These are phyloP conservation scores for Selene dorsalis DNA, from an alignment of 2,797 vertebrate species.

Conservation along the genomic window DNA sequence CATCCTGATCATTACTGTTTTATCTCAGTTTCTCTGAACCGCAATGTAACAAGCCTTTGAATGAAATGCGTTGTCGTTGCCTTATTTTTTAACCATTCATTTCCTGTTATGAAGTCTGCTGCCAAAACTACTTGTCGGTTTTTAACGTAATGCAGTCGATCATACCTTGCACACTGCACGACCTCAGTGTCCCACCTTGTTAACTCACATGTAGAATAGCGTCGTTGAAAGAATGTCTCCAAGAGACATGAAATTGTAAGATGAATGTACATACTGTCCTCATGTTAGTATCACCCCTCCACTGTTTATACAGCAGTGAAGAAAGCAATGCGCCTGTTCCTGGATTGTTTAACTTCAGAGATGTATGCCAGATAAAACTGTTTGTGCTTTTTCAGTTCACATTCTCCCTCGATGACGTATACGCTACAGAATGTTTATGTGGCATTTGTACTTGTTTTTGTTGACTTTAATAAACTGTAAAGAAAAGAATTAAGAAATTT, in stretches of 20 bases:
- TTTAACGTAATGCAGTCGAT: conserved; percentile 52
- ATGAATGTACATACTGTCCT: conserved; percentile 81
- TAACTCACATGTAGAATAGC: conserved; percentile 64
- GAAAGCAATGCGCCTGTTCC: conserved; percentile 57
- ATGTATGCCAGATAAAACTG: conserved; percentile 68
- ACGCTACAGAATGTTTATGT: conserved; percentile 80
- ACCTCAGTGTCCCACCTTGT: conserved; percentile 52
- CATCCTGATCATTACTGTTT: conserved; percentile 3
- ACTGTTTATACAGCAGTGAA: conserved; percentile 57
- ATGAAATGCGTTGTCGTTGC: conserved; percentile 75
- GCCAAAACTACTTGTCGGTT: conserved; percentile 65
- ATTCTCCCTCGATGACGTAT: conserved; percentile 72
- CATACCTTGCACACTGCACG: conserved; percentile 57
- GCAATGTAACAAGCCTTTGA: conserved; percentile 64
- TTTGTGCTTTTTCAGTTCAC: conserved; percentile 73
- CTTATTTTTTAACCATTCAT: conserved; percentile 74
- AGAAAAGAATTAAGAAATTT: conserved; percentile 68
- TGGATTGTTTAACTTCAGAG: conserved; percentile 68
- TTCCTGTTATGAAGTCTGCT: conserved; percentile 64
- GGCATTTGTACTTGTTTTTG: conserved; percentile 82
- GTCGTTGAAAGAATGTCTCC: conserved; percentile 64
- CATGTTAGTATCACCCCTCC: conserved; percentile 57
- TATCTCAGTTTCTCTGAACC: conserved; percentile 34
- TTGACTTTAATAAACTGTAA: conserved; percentile 81
- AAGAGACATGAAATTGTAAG: conserved; percentile 63